Conservation (phyloP, 2,797 vertebrate species). For the Eulemur coronatus region DNA sequence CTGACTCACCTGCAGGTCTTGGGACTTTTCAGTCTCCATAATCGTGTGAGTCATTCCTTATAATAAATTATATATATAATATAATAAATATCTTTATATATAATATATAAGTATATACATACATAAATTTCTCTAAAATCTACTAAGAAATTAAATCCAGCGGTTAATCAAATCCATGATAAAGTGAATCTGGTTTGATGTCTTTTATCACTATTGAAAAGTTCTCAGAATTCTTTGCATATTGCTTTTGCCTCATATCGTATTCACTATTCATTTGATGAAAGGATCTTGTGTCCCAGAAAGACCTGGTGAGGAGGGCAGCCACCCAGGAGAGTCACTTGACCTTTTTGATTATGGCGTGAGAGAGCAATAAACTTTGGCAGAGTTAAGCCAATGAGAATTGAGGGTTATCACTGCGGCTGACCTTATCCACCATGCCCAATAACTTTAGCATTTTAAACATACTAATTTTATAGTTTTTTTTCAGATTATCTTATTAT, state of each 20-base stretch:
- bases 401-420: neutral
- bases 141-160: neutral
- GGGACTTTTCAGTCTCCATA: neutral
- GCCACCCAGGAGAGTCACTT: neutral
- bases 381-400: neutral
- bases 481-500: neutral
- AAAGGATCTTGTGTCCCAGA: neutral
- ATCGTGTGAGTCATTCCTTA: neutral
- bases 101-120: neutral
- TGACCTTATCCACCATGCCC: neutral
- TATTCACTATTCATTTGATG: neutral
- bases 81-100: neutral
- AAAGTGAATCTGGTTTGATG: neutral
- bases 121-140: neutral
- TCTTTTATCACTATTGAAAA: slow-evolving; percentile 1
- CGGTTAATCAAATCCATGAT: neutral
- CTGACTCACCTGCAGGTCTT: neutral
- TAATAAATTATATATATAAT: neutral
- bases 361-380: neutral
- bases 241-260: neutral
- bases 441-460: neutral
- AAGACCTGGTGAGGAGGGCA: neutral
- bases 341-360: neutral
- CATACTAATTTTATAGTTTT: neutral
- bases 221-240: neutral